Conservation (phyloP, 1,140 invertebrate species). For the Steinernema khuongi region DNA sequence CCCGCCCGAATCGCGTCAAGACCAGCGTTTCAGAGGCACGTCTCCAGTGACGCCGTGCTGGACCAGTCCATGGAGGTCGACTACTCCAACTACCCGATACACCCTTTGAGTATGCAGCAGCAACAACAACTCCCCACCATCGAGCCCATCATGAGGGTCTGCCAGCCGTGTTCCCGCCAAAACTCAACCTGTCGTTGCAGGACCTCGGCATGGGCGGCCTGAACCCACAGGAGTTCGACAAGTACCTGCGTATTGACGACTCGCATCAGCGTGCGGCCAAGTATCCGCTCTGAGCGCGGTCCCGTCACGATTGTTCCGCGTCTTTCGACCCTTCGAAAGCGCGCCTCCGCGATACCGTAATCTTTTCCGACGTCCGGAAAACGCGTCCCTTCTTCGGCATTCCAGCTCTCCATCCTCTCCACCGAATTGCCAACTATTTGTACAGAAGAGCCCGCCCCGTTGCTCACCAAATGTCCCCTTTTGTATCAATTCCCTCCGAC, state of each 20-base stretch:
- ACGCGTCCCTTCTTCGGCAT: background rate
- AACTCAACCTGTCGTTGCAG: background rate
- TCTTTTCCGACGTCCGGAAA: slow-evolving; percentile 4
- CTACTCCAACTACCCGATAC: background rate
- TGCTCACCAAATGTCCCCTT: background rate
- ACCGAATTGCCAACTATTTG: background rate
- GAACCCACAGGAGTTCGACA: slow-evolving; percentile 10
- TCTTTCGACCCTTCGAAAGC: slow-evolving; percentile 11
- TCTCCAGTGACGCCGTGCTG: background rate
- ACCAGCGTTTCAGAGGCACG: background rate
- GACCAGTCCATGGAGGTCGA: slow-evolving; percentile 5
- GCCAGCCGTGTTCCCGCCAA: too few relatives aligned
- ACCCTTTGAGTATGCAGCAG: background rate
- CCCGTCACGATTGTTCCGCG: background rate
- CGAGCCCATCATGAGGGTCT: slow-evolving; percentile 4
- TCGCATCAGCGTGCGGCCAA: background rate
- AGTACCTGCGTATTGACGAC: background rate
- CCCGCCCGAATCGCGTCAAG: background rate
- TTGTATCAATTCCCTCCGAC: background rate
- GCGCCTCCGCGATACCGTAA: background rate
- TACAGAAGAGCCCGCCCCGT: background rate
- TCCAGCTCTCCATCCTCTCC: background rate
- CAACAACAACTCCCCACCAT: background rate
- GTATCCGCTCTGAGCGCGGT: background rate
- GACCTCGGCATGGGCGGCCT: background rate